Evolutionary conservation across 2,888 invertebrate genomes (phyloP).

Genomic region (Scaeva pyrastri): DNA sequence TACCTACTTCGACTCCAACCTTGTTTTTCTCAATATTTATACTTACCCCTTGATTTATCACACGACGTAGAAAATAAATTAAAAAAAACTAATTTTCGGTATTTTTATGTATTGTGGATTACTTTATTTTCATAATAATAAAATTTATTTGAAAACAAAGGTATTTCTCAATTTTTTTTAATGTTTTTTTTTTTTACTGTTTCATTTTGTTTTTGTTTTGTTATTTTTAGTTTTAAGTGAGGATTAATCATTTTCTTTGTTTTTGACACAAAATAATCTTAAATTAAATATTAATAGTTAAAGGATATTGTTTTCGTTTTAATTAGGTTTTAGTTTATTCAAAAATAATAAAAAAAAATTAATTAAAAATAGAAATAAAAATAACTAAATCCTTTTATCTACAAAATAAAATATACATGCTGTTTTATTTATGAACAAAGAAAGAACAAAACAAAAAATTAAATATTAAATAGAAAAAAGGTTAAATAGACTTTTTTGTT

Average conservation of each 20-base stretch:
- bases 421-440: slow-evolving; percentile 28
- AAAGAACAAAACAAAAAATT: slow-evolving; percentile 17
- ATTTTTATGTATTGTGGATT: slow-evolving; percentile 67
- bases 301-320: slow-evolving; percentile 25
- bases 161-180: slow-evolving; percentile 58
- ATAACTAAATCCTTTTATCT: slow-evolving; percentile 59
- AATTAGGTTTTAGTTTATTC: slow-evolving; percentile 6
- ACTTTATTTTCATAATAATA: slow-evolving; percentile 75
- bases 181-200: slow-evolving; percentile 33
- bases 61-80: not conserved
- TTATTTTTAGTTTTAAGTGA: slow-evolving; percentile 59
- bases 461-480: slow-evolving; percentile 44
- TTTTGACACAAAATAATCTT: slow-evolving; percentile 80
- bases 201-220: slow-evolving; percentile 25
- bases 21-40: too few relatives aligned
- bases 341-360: slow-evolving; percentile 42
- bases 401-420: slow-evolving; percentile 71
- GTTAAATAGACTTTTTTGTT: slow-evolving; percentile 18
- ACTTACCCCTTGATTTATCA: too few relatives aligned
- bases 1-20: too few relatives aligned
- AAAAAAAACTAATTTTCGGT: slow-evolving; percentile 28
- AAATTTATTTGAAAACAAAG: slow-evolving; percentile 74
- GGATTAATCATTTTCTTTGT: slow-evolving; percentile 59
- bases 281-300: slow-evolving; percentile 78
- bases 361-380: slow-evolving; percentile 34